These are phyloP conservation scores for Ormyrus rosae DNA, from an alignment of 2,888 invertebrate genomes.

Conservation along the genomic window DNA sequence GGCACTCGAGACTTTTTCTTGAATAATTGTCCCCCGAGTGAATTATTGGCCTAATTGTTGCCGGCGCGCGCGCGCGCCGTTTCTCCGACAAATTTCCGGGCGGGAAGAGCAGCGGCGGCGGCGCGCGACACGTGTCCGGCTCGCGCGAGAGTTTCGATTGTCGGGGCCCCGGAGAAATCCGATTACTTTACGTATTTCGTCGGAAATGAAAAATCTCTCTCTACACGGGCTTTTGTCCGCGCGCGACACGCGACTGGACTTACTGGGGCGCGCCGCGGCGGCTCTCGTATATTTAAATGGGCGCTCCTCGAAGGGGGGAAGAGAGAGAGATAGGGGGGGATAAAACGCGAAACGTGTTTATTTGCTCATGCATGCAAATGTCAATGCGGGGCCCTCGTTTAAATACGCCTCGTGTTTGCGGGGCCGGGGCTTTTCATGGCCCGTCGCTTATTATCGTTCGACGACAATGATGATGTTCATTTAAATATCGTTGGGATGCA, in stretches of 20 bases:
- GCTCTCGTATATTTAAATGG: slow-evolving; percentile 44
- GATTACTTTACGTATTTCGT: slow-evolving; percentile 51
- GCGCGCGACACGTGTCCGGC: slow-evolving; percentile 63
- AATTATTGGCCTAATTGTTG: slow-evolving; percentile 74
- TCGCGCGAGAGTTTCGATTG: slow-evolving; percentile 61
- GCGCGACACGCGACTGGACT: slow-evolving; percentile 20
- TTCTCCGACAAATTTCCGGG: slow-evolving; percentile 68
- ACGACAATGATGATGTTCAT: slow-evolving; percentile 19
- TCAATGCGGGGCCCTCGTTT: slow-evolving; percentile 41
- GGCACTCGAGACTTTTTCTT: slow-evolving; percentile 53
- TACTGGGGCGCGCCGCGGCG: not conserved
- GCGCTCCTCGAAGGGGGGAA: not conserved
- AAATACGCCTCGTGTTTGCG: slow-evolving; percentile 37
- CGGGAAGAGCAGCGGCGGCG: slow-evolving; percentile 52
- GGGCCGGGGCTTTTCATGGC: slow-evolving; percentile 20
- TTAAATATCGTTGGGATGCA: slow-evolving; percentile 28
- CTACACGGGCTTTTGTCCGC: not conserved
- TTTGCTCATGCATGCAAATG: slow-evolving; percentile 48
- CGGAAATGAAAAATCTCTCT: slow-evolving; percentile 50
- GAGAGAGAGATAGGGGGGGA: not conserved
- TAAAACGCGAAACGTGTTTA: slow-evolving; percentile 51
- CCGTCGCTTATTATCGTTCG: slow-evolving; percentile 17
- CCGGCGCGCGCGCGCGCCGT: slow-evolving; percentile 51
- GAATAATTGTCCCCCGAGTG: slow-evolving; percentile 61
- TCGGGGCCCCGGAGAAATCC: slow-evolving; percentile 50